Conservation (phyloP, 2,113 vertebrate species). For the Martes martes region DNA sequence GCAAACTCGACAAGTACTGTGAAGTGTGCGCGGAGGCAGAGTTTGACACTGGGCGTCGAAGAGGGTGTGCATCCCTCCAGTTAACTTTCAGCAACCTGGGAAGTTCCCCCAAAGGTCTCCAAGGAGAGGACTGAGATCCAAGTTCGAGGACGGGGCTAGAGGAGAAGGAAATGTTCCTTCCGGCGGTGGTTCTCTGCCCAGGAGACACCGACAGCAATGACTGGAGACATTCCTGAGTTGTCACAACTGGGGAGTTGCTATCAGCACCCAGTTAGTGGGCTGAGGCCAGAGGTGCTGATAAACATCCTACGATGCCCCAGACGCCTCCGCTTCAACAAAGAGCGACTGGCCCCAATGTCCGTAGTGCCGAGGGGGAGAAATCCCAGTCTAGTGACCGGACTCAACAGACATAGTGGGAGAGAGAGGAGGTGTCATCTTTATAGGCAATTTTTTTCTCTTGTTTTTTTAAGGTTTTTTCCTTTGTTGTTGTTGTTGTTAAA, state of each 20-base stretch:
- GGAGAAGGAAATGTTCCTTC: background rate
- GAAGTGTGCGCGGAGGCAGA: background rate
- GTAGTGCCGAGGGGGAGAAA: fast-evolving
- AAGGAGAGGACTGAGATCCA: background rate
- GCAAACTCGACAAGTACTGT: background rate
- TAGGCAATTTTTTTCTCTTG: background rate
- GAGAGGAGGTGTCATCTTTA: background rate
- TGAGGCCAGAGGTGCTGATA: background rate
- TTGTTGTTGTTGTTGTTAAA: no score
- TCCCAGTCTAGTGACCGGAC: background rate
- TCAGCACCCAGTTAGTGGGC: background rate
- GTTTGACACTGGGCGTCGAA: background rate
- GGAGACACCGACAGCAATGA: background rate
- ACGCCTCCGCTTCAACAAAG: background rate
- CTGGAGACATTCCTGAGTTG: background rate
- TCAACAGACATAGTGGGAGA: background rate
- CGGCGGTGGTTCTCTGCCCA: background rate
- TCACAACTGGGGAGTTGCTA: background rate
- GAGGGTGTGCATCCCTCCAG: background rate
- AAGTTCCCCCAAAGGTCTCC: background rate
- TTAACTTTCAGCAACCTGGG: no score
- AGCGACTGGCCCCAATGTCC: fast-evolving
- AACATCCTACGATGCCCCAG: background rate
- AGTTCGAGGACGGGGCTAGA: fast-evolving
- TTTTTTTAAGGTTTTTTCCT: no score